phyloP scores from a whole-genome alignment of 2,797 vertebrate genomes.

The Artibeus jamaicensis region DNA sequence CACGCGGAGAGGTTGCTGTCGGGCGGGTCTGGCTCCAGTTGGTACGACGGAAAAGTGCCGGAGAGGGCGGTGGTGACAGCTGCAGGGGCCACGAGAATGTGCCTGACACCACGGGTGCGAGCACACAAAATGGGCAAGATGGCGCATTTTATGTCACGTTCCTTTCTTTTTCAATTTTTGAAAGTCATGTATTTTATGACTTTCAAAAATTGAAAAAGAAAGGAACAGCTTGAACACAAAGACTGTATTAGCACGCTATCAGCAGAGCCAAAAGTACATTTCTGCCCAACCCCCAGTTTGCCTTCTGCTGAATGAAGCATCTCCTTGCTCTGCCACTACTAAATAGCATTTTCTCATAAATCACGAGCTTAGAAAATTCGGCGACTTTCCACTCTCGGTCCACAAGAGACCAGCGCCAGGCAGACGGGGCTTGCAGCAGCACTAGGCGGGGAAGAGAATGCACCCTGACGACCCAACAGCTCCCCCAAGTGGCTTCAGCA shows the following conservation, averaged over 20 bases:
- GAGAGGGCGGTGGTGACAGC: background rate
- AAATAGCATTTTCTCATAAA: conserved; percentile 11
- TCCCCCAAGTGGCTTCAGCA: background rate
- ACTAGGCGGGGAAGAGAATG: background rate
- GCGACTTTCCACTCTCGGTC: background rate
- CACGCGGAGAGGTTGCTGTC: background rate
- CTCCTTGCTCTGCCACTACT: background rate
- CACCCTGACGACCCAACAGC: background rate
- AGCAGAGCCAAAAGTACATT: conserved; percentile 30
- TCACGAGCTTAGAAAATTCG: background rate
- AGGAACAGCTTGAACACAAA: conserved; percentile 54
- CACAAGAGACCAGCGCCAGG: background rate
- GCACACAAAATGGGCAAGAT: background rate
- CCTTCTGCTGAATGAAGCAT: conserved; percentile 48
- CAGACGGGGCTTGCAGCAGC: background rate
- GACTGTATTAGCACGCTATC: conserved; percentile 28
- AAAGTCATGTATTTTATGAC: conserved; percentile 24
- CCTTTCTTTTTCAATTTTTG: too few relatives aligned
- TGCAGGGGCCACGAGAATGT: background rate
- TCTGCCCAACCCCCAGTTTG: conserved; percentile 13
- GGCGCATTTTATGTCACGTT: background rate
- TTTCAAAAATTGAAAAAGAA: conserved; percentile 3
- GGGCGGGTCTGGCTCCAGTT: background rate
- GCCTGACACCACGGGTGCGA: background rate
- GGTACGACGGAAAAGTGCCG: background rate